Evolutionary conservation across 64 coral and sea anemone species (phyloP), one percentile per base, ranked within the genome.

Genomic region (Porites australiensis): DNA sequence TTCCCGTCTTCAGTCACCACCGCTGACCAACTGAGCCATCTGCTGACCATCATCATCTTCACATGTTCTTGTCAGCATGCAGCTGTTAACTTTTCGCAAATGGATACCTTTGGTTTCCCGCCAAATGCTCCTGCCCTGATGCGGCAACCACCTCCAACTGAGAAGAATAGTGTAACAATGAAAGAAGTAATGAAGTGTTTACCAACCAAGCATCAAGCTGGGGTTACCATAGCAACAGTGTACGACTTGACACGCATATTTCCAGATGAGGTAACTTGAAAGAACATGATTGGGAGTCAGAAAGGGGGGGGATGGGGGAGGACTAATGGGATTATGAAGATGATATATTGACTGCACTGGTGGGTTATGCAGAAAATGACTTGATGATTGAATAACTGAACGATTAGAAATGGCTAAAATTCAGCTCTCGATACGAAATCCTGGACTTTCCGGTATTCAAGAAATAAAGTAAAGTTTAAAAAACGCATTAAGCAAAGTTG

Each of bases 31-130:
- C 84, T 98, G 9, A 71, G 43, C 15, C 83, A 92, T 57, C 3
- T 94, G 49, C 47, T 98, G 20, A 98, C 89, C 3, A 89, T 90
- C 14, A 73, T 95, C 2, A 44, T 98, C 19, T 98, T 98, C 60
- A 98, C 92, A 13, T 98, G 96, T 72, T 77, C 96, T 1, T 92
- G 96, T 60, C 96, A 98, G 75, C 93, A 94, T 44, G 92, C 96
- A 44, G 96, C 96, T 21, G 96, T 98, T 8, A 98, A 98, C 73
- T 98, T 94, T 52, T 77, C 88, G 49, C 96, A 98, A 13, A 46
- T 98, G 61, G 96, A 98, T 52, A 58, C 79, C 4, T 92, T 88
- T 55, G 77, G 84, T 59, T 98, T 98, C 86, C 91, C 94, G 3
- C 96, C 96, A 44, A 98, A 98, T 77, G 85, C 93, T 52, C 96